Evolutionary conservation across 2,113 vertebrate genomes (phyloP).

Genomic region (Varanus salvator): DNA sequence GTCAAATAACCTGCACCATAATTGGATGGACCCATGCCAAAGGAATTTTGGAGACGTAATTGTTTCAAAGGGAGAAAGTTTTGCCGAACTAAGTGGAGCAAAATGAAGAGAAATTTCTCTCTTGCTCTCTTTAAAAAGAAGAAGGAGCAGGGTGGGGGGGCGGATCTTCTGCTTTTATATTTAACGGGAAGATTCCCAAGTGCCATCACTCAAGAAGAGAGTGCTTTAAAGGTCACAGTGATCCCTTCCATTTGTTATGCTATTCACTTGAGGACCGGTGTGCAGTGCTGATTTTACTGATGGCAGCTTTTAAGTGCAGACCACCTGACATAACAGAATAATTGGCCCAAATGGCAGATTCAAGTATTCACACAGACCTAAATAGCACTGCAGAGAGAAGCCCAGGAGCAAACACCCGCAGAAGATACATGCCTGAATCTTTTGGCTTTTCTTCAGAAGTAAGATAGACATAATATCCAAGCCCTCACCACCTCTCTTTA

Average conservation of each 20-base stretch:
- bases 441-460: not conserved
- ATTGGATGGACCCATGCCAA: slow-evolving; percentile 11
- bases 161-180: not conserved
- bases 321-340: slow-evolving; percentile 3
- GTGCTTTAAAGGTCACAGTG: slow-evolving; percentile 19
- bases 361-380: not conserved
- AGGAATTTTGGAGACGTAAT: slow-evolving; percentile 19
- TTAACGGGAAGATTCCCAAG: not conserved
- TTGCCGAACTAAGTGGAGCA: slow-evolving; percentile 42
- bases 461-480: too few relatives aligned
- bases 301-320: slow-evolving; percentile 2
- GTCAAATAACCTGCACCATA: slow-evolving; percentile 33
- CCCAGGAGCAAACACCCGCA: not conserved
- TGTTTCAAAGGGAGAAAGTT: slow-evolving; percentile 45
- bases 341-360: not conserved
- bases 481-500: not conserved
- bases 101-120: slow-evolving; percentile 24
- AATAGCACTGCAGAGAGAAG: not conserved
- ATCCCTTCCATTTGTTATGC: slow-evolving; percentile 7
- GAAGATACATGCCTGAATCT: not conserved
- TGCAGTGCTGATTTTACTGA: not conserved
- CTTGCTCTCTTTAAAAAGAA: not conserved
- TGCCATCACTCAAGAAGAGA: slow-evolving; percentile 5
- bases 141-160: not conserved
- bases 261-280: not conserved